Evolutionary conservation across 2,113 vertebrate genomes (phyloP).

Genomic region (Aramus guarauna): DNA sequence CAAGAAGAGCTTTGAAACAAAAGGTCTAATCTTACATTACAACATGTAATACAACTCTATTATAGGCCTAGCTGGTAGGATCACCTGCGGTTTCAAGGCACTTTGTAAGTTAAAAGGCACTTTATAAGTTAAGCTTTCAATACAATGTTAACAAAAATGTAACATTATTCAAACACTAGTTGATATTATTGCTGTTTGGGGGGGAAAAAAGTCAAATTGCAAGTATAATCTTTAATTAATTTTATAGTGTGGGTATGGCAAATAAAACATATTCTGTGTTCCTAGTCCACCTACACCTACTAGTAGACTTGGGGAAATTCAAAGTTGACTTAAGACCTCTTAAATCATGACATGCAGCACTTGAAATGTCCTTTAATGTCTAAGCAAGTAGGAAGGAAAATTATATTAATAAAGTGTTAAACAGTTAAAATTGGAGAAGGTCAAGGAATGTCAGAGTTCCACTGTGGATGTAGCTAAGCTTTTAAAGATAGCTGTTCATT

Average conservation of each 20-base stretch:
- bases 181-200: background rate
- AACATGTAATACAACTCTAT: background rate
- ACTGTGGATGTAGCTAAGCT: background rate
- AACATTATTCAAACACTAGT: background rate
- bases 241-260: background rate
- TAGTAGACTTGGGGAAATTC: background rate
- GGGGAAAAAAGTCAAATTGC: background rate
- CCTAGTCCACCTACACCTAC: background rate
- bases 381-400: conserved; percentile 14
- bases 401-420: conserved; percentile 24
- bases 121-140: background rate
- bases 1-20: background rate
- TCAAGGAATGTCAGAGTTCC: conserved; percentile 12
- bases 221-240: background rate
- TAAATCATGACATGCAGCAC: background rate
- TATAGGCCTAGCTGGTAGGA: background rate
- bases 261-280: background rate
- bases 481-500: conserved; percentile 21
- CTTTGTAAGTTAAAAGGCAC: background rate
- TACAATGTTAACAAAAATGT: background rate
- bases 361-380: conserved; percentile 10
- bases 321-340: background rate
- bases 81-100: background rate
- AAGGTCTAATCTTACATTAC: background rate
- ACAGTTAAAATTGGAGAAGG: conserved; percentile 22